Evolutionary conservation across 2,888 invertebrate species (phyloP), one percentile per base, ranked within the genome.

Genomic region (Drosophila koepferae): DNA sequence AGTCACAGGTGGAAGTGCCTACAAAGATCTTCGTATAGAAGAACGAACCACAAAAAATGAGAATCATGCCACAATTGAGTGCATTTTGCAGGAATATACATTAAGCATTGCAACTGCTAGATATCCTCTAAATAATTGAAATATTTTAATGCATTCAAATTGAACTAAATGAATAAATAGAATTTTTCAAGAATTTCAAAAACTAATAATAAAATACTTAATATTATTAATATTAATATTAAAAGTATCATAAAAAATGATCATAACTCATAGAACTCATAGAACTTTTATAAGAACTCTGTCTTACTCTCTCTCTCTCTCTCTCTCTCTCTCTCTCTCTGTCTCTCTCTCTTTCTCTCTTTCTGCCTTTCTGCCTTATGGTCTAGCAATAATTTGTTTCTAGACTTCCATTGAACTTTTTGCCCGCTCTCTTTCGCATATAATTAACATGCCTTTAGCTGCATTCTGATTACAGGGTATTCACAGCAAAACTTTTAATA

Each of bases 61-160:
- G 77, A 82, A 81, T 85, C 87, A 82, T 85, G 80, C 85, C 58
- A 85, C 86, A 85, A 86, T 73, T 77, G 86, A 89, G 81, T 86
- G 89, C 89, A 86, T 74, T 89, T 73, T 67, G 51, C 16, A 23
- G 28, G 49, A 43, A 54, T 60, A 28, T 56, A 36, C 18, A 48
- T 46, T 51, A 18, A 28, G 28, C 6, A 12, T 16, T 14, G 14
- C 7, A n/a, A 9, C 41, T 41, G 49, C n/a, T n/a, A 54, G 40
- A 79, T 79, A 70, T 63, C 48, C 74, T 79, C 55, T 51, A 64
- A 56, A 18, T 18, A 20, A 49, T 18, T n/a, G 0, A 5, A n/a
- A n/a, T 16, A 14, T 48, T 14, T 48, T 8, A 31, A 1, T 14
- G n/a, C 18, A 23, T 7, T 6, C 41, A 46, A 14, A 23, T 9